Base-by-base conservation (phyloP, 2,888 invertebrate genomes). In the Ormyrus rosae region DNA sequence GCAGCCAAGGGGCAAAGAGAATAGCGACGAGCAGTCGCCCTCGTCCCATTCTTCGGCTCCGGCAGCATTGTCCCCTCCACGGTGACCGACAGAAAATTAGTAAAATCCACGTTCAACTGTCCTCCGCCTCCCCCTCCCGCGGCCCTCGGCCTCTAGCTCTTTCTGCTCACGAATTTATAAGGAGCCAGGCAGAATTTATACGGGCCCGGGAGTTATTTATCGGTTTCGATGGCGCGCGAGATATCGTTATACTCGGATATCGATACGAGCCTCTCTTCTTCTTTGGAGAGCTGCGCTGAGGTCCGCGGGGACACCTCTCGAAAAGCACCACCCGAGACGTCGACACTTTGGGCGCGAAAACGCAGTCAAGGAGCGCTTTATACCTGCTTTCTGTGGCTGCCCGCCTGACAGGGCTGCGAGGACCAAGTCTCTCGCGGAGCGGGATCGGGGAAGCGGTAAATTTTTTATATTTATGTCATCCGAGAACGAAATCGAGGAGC, bases 101-200 rank as follows among this genome's bases (percentile, higher is more conserved):
- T 89, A 88, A 90, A 90, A 90, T 89, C 88, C 87, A 87, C 87
- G 87, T 88, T 86, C 87, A 88, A 88, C 87, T 86, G 88, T 89
- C 88, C 86, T 85, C 87, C 86, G 87, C 84, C 84, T 86, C 58
- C 19, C 11, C 55, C 55, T 10, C 55, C 55, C 85, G 84, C 84
- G 83, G 77, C 55, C 50, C 71, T 50, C 45, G 10, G 58, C 56
- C 63, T 10, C 19, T 7, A 64, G 7, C 45, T 64, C 58, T 10
- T 71, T 78, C 73, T 58, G 76, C 84, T 84, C 83, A 82, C 86
- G 87, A 89, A 90, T 90, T 90, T 90, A 90, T 89, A 89, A 90
- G 89, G 89, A 90, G 90, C 88, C 89, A 90, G 88, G 86, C 77
- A 85, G 85, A 87, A 90, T 90, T 90, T 90, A 90, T 89, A 86